Base-by-base conservation (phyloP, 2,113 vertebrate genomes). In the Pavo muticus region DNA sequence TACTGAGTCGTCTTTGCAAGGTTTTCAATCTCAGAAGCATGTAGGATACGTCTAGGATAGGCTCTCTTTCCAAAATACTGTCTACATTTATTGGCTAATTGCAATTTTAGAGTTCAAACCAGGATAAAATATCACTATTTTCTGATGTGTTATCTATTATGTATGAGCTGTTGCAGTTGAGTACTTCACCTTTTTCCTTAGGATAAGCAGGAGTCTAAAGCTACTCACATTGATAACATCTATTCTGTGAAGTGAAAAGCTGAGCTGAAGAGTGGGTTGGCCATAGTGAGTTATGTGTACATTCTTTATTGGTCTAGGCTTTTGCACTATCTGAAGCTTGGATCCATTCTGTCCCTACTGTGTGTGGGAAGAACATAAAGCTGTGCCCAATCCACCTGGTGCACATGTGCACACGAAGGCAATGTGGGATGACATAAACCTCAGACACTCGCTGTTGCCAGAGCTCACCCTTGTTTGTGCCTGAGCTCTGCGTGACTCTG, bases 381-480 rank as follows among this genome's bases (percentile, higher is more conserved):
- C 37, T 64, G 30, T 44, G 79, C 69, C 83, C 47, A 44, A 2
- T 44, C 69, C 61, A 44, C 0, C 0, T 74, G 84, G 70, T 70
- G 86, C 52, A 47, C 9, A 2, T 81, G 70, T 70, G 86, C 52
- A 47, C 9, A 2, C 77, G 59, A 73, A 27, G 40, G 3, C 1
- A 77, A 57, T 93, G 86, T 94, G 60, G 72, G 86, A 86, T 32
- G 39, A 64, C 74, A 47, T 30, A 78, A 95, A 84, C 73, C 69
- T 81, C 73, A 30, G 88, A 83, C 83, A 27, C 48, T 93, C 23
- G 35, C 7, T 8, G 40, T 71, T 63, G 94, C 84, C 78, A 54
- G 47, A 91, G 91, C 70, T 79, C 8, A 1, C 59, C 71, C 67
- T 69, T 79, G 44, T 90, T 90, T 81, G 50, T 93, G 73, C 60